Conservation (phyloP, 2,888 invertebrate species). For the Meandrusa payeni region DNA sequence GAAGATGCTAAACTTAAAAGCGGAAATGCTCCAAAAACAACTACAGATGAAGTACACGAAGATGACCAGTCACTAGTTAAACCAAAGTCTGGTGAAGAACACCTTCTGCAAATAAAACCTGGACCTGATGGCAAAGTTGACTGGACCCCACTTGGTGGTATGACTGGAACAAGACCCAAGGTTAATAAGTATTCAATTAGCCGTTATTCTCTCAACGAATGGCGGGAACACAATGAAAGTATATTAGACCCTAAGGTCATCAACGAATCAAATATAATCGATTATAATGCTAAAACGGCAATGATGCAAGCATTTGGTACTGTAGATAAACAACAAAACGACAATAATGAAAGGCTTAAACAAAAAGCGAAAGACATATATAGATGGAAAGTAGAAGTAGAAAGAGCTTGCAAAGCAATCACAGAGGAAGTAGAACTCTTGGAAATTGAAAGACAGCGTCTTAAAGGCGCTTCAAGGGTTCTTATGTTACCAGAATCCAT, state of each 20-base stretch:
- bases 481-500: slow-evolving; percentile 88
- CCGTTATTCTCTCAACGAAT: slow-evolving; percentile 86
- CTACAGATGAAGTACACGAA: slow-evolving; percentile 25
- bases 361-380: slow-evolving; percentile 85
- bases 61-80: slow-evolving; percentile 28
- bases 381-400: slow-evolving; percentile 88
- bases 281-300: slow-evolving; percentile 83
- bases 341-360: slow-evolving; percentile 83
- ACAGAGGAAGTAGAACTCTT: slow-evolving; percentile 85
- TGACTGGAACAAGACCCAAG: slow-evolving; percentile 87
- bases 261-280: slow-evolving; percentile 78
- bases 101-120: slow-evolving; percentile 68
- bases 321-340: slow-evolving; percentile 84
- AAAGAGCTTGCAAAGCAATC: slow-evolving; percentile 84
- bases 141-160: slow-evolving; percentile 85
- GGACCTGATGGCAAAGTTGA: slow-evolving; percentile 88
- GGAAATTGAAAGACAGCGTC: slow-evolving; percentile 84
- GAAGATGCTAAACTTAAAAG: slow-evolving; percentile 31
- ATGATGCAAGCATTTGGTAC: slow-evolving; percentile 83
- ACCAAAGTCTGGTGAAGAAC: slow-evolving; percentile 38
- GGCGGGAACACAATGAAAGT: slow-evolving; percentile 83
- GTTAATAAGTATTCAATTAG: slow-evolving; percentile 89
- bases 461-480: slow-evolving; percentile 85
- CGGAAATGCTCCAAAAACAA: slow-evolving; percentile 32
- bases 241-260: slow-evolving; percentile 72